Conservation (phyloP, 2,797 vertebrate species). For the Tapirus indicus region DNA sequence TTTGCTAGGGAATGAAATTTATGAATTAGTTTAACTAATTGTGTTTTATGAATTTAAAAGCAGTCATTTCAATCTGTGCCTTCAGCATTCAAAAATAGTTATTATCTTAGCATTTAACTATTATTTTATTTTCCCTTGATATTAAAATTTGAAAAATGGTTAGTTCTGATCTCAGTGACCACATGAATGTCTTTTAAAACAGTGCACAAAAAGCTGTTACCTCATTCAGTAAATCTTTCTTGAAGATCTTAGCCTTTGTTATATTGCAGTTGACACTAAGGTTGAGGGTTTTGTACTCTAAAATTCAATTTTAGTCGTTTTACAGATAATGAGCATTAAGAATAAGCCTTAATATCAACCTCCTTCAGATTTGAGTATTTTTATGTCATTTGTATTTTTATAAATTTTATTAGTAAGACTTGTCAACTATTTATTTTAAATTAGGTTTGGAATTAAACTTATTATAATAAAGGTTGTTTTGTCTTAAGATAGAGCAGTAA, state of each 20-base stretch:
- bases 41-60: slow-evolving; percentile 19
- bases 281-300: neutral
- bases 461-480: neutral
- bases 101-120: slow-evolving; percentile 14
- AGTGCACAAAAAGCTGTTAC: neutral
- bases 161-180: slow-evolving; percentile 23
- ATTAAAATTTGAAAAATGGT: slow-evolving; percentile 14
- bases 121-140: slow-evolving; percentile 39
- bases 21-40: slow-evolving; percentile 5
- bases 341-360: neutral
- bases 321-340: neutral
- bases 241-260: slow-evolving; percentile 10
- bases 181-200: neutral
- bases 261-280: neutral
- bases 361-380: slow-evolving; percentile 24
- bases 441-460: slow-evolving; percentile 39
- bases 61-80: neutral
- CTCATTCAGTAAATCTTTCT: neutral
- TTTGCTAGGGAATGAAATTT: neutral
- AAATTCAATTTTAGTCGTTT: neutral
- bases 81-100: slow-evolving; percentile 34
- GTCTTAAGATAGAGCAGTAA: slow-evolving; percentile 49
- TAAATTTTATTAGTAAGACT: neutral
- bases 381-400: neutral
- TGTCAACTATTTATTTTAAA: slow-evolving; percentile 41